Conservation (phyloP, 2,888 invertebrate genomes). For the Acrobasis suavella region DNA sequence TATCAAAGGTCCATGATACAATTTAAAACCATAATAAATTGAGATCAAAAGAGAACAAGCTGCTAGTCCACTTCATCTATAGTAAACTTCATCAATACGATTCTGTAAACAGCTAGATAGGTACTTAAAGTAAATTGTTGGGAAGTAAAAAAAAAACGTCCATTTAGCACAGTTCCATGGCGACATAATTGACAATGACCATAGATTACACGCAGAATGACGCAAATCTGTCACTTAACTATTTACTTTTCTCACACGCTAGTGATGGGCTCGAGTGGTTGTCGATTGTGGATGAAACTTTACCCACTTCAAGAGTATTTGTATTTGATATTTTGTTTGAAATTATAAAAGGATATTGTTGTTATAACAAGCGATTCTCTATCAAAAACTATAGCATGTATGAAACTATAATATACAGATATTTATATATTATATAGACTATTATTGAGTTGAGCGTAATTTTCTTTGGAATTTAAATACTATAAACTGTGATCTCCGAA, state of each 20-base stretch:
- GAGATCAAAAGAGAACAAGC: conserved; percentile 4
- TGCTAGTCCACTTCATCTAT: not conserved
- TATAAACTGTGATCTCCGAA: too few relatives aligned
- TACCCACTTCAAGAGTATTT: conserved; percentile 21
- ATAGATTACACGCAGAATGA: conserved; percentile 36
- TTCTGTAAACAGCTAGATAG: not conserved
- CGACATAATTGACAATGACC: conserved; percentile 27
- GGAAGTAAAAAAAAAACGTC: conserved; percentile 9
- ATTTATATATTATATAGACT: too few relatives aligned
- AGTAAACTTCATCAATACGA: conserved; percentile 8
- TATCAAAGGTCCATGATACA: not conserved
- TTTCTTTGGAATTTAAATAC: too few relatives aligned
- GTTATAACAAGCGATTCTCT: too few relatives aligned
- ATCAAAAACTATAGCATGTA: too few relatives aligned
- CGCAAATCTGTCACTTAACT: conserved; percentile 42
- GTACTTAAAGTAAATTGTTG: conserved; percentile 4
- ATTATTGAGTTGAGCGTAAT: too few relatives aligned
- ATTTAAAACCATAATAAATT: conserved; percentile 1
- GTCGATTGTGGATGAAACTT: conserved; percentile 43
- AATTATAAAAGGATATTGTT: too few relatives aligned
- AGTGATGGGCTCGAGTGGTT: conserved; percentile 45
- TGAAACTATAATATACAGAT: too few relatives aligned
- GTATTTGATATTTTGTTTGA: too few relatives aligned
- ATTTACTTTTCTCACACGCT: conserved; percentile 56
- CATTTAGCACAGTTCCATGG: conserved; percentile 32